These are phyloP conservation scores for Epizoanthus fatuus DNA, from an alignment of 92 coral and sea anemone species.

Conservation along the genomic window DNA sequence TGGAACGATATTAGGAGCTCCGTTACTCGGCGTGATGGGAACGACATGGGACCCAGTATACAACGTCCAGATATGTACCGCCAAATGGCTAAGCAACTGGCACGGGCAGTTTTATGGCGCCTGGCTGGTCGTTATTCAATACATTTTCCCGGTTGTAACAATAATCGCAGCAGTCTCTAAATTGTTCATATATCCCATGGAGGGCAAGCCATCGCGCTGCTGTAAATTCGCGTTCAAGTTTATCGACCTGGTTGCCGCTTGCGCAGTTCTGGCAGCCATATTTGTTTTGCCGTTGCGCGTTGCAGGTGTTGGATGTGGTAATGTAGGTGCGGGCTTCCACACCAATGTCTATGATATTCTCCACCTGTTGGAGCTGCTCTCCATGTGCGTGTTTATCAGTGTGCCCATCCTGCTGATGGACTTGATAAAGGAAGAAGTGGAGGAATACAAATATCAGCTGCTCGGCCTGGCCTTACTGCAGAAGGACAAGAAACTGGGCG, in stretches of 20 bases:
- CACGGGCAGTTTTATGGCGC: slow-evolving; percentile 30
- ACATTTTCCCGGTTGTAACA: slow-evolving; percentile 22
- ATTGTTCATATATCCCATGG: not conserved
- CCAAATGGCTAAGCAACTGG: slow-evolving; percentile 4
- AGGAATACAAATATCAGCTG: not conserved
- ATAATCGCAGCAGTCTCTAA: slow-evolving; percentile 2
- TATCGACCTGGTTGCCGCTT: slow-evolving; percentile 31
- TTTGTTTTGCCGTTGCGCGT: slow-evolving; percentile 33
- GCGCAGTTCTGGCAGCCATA: slow-evolving; percentile 20
- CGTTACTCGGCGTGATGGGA: slow-evolving; percentile 21
- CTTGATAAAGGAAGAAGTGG: slow-evolving; percentile 12
- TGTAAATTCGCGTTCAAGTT: not conserved
- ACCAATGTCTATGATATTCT: slow-evolving; percentile 15
- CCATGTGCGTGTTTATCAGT: slow-evolving; percentile 13
- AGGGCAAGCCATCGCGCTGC: slow-evolving; percentile 24
- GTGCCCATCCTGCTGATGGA: slow-evolving; percentile 18
- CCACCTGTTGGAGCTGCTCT: slow-evolving; percentile 1
- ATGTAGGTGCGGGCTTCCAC: not conserved
- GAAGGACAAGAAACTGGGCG: not conserved
- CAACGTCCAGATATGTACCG: slow-evolving; percentile 35
- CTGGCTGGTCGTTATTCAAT: slow-evolving; percentile 31
- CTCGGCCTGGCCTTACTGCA: not conserved
- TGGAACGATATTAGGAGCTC: slow-evolving; percentile 18
- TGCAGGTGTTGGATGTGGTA: slow-evolving; percentile 29
- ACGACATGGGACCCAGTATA: slow-evolving; percentile 8